Conservation (phyloP, 2,888 invertebrate species). For the Ramazzottius varieornatus region DNA sequence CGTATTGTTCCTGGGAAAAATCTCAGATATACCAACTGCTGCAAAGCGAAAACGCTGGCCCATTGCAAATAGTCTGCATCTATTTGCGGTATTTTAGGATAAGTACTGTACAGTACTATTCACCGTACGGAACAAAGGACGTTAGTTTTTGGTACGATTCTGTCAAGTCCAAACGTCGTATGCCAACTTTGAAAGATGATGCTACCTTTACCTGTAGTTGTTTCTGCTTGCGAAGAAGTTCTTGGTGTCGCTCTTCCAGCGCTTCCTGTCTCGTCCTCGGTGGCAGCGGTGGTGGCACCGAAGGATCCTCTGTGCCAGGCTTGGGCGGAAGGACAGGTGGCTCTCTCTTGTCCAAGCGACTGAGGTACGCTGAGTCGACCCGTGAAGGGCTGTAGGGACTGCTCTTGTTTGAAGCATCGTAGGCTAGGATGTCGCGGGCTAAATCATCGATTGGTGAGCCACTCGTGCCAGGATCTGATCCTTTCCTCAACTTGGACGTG, state of each 20-base stretch:
- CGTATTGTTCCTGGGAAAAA: conserved; percentile 47
- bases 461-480: not conserved
- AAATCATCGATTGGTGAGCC: not conserved
- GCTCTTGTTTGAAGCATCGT: not conserved
- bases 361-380: not conserved
- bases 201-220: conserved; percentile 34
- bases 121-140: too few relatives aligned
- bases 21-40: too few relatives aligned
- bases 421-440: not conserved
- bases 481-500: not conserved
- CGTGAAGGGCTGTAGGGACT: not conserved
- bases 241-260: conserved; percentile 61
- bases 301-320: not conserved
- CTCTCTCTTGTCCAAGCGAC: not conserved
- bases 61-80: too few relatives aligned
- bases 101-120: too few relatives aligned
- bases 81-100: too few relatives aligned
- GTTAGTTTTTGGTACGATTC: too few relatives aligned
- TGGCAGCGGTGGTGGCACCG: conserved; percentile 10
- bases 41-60: too few relatives aligned
- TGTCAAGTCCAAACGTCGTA: too few relatives aligned
- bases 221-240: conserved; percentile 56
- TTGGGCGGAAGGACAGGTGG: conserved; percentile 2
- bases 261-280: conserved; percentile 17
- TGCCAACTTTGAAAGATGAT: too few relatives aligned